Percentiles rank a stretch among this genome's conserved stretches.
phyloP scores from a whole-genome alignment of 1,140 invertebrate species.

The Drosophila melanogaster region Release_6_plus_ISO1_MT NT_033777.3:15458001-15458500 shows the following conservation, averaged over 20 bases:
- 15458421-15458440: slow-evolving; percentile 75
- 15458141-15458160: slow-evolving; percentile 69
- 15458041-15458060: slow-evolving; percentile 30
- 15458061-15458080: slow-evolving; percentile 56
- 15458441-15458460: slow-evolving; percentile 35
- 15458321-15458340: slow-evolving; percentile 9
- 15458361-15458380: slow-evolving; percentile 30
- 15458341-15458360: slow-evolving; percentile 12
- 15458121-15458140: slow-evolving; percentile 33
- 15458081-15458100: slow-evolving; percentile 58
- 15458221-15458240: slow-evolving; percentile 24
- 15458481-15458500: not conserved
- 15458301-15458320: slow-evolving; percentile 17
- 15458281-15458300: slow-evolving; percentile 70
- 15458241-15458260: slow-evolving; percentile 55
- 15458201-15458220: slow-evolving; percentile 39
- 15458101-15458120: slow-evolving; percentile 60
- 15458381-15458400: slow-evolving; percentile 72
- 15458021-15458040: slow-evolving; percentile 61
- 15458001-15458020: slow-evolving; percentile 41
- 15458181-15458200: slow-evolving; percentile 20
- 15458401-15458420: slow-evolving; percentile 75
- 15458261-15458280: slow-evolving; percentile 68
- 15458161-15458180: slow-evolving; percentile 41
- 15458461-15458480: slow-evolving; percentile 6